phyloP scores from a whole-genome alignment of 2,797 vertebrate genomes.

The Pelodytes ibericus region DNA sequence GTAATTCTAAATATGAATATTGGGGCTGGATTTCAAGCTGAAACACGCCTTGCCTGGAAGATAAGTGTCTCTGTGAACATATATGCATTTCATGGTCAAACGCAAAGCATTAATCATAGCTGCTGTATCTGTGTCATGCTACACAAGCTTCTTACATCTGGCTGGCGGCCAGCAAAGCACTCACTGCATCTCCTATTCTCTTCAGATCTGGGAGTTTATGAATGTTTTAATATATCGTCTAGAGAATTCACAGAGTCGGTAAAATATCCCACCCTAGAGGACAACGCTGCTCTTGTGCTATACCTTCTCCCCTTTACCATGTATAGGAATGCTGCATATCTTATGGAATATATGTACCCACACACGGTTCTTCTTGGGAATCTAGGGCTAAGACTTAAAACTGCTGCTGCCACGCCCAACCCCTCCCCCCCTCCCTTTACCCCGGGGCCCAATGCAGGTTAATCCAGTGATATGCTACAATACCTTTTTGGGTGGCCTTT shows the following conservation, averaged over 20 bases:
- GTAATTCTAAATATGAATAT: slow-evolving; percentile 29
- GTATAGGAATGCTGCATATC: no score
- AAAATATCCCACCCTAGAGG: not conserved
- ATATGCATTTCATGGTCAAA: slow-evolving; percentile 29
- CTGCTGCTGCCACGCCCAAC: no score
- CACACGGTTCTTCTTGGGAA: no score
- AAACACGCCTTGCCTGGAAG: slow-evolving; percentile 22
- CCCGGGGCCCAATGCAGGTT: no score
- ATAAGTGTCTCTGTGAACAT: not conserved
- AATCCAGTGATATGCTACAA: no score
- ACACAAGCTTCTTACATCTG: slow-evolving; percentile 12
- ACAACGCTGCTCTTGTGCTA: no score
- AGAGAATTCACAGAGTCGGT: not conserved
- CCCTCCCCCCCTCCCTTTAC: no score
- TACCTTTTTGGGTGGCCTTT: no score
- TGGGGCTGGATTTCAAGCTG: slow-evolving; percentile 36
- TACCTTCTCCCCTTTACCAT: no score
- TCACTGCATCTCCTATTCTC: not conserved
- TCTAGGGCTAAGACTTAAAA: no score
- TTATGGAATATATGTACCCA: no score
- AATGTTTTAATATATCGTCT: not conserved
- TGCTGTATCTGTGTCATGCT: slow-evolving; percentile 7
- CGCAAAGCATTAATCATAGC: slow-evolving; percentile 29
- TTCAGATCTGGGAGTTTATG: fast-evolving
- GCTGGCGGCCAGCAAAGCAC: not conserved